phyloP scores from a whole-genome alignment of 2,113 vertebrate genomes.

The Formicarius rufipectus region DNA sequence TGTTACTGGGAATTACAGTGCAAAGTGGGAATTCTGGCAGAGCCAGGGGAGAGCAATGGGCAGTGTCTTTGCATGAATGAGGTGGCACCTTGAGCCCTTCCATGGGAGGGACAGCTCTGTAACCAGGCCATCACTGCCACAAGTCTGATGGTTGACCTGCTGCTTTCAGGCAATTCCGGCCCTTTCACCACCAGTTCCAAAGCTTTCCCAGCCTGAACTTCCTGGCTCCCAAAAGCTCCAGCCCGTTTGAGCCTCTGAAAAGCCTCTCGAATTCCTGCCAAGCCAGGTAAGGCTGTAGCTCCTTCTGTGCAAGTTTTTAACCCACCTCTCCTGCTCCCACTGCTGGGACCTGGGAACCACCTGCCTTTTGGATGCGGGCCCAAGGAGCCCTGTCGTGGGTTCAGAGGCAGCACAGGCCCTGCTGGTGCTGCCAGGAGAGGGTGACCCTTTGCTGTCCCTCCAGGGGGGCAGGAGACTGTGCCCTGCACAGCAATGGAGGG shows the following conservation, averaged over 20 bases:
- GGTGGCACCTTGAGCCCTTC: background rate
- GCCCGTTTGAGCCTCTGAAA: conserved; percentile 80
- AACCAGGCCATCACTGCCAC: background rate
- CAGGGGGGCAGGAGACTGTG: conserved; percentile 32
- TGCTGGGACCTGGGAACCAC: background rate
- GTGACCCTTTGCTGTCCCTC: background rate
- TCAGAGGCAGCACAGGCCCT: background rate
- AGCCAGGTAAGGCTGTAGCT: conserved; percentile 61
- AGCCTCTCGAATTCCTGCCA: background rate
- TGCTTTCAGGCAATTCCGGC: conserved; percentile 81
- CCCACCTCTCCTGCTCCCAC: accelerated
- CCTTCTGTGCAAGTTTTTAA: background rate
- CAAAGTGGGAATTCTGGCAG: background rate
- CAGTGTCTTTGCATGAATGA: background rate
- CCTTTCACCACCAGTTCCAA: conserved; percentile 81
- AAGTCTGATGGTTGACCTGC: background rate
- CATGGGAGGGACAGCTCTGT: background rate
- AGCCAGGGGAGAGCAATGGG: background rate
- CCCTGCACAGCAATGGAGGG: background rate
- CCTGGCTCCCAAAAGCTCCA: conserved; percentile 70
- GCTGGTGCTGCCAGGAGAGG: background rate
- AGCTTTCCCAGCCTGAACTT: conserved; percentile 81
- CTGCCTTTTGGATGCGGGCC: accelerated
- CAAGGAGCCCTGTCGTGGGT: background rate
- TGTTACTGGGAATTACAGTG: background rate